Conservation (phyloP, 2,888 invertebrate genomes). For the Seira musarum region DNA sequence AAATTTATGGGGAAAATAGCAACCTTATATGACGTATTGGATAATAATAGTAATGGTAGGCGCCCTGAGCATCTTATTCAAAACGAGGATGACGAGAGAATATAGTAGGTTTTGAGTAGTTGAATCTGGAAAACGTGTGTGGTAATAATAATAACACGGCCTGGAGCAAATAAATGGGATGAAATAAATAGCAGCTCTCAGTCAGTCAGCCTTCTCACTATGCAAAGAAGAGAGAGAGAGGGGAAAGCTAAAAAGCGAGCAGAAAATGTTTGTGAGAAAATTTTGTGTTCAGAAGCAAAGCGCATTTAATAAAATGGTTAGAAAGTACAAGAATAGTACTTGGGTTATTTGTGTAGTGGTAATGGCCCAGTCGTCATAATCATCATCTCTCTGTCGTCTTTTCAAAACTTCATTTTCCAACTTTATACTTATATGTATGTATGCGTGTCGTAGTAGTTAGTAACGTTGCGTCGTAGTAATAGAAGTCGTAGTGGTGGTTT, state of each 20-base stretch:
- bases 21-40: no score
- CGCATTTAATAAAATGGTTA: conserved; percentile 24
- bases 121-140: conserved; percentile 17
- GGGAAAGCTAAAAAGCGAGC: no score
- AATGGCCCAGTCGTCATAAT: no score
- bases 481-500: not conserved
- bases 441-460: not conserved
- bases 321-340: conserved; percentile 13
- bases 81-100: conserved; percentile 13
- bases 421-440: no score
- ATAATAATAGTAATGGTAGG: not conserved
- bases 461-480: no score
- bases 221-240: not conserved
- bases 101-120: no score
- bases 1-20: no score
- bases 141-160: not conserved
- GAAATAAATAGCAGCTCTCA: conserved; percentile 28
- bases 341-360: conserved; percentile 11
- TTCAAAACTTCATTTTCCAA: no score
- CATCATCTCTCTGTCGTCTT: no score
- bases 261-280: no score
- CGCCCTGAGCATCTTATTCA: conserved; percentile 21
- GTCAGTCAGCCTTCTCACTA: no score
- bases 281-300: no score
- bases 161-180: conserved; percentile 20